Conservation (phyloP, 2,888 invertebrate species). For the Leucoptera coffeella region DNA sequence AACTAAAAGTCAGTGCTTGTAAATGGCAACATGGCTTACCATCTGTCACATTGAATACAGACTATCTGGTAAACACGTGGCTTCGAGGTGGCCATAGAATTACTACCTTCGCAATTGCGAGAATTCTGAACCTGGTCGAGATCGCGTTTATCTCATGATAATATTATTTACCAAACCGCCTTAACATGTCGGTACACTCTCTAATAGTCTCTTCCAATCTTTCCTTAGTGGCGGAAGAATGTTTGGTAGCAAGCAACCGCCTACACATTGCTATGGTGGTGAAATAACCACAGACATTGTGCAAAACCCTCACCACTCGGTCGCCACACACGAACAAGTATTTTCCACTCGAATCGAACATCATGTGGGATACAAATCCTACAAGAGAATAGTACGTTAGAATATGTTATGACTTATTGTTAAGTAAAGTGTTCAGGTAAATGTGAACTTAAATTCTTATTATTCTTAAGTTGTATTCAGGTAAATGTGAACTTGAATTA, state of each 20-base stretch:
- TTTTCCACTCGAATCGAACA: slow-evolving; percentile 71
- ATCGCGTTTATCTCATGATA: too few relatives aligned
- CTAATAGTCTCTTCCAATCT: slow-evolving; percentile 64
- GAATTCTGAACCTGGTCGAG: too few relatives aligned
- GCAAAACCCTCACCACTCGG: slow-evolving; percentile 68
- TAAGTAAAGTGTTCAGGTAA: too few relatives aligned
- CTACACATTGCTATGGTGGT: slow-evolving; percentile 29
- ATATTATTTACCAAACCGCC: slow-evolving; percentile 32
- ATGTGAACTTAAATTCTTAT: too few relatives aligned
- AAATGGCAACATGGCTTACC: too few relatives aligned
- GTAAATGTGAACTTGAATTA: too few relatives aligned
- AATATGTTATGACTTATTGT: neutral
- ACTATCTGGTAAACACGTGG: too few relatives aligned
- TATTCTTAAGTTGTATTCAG: too few relatives aligned
- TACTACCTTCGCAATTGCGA: too few relatives aligned
- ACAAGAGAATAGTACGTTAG: slow-evolving; percentile 14
- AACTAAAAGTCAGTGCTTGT: too few relatives aligned
- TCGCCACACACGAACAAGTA: slow-evolving; percentile 70
- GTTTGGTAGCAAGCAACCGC: slow-evolving; percentile 46
- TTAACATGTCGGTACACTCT: slow-evolving; percentile 46
- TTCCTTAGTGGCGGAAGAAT: slow-evolving; percentile 70
- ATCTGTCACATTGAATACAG: too few relatives aligned
- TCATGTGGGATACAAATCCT: slow-evolving; percentile 63
- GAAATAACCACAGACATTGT: slow-evolving; percentile 56
- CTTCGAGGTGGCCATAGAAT: too few relatives aligned